Base-by-base conservation (phyloP, 2,113 vertebrate genomes). In the Pandion haliaetus region DNA sequence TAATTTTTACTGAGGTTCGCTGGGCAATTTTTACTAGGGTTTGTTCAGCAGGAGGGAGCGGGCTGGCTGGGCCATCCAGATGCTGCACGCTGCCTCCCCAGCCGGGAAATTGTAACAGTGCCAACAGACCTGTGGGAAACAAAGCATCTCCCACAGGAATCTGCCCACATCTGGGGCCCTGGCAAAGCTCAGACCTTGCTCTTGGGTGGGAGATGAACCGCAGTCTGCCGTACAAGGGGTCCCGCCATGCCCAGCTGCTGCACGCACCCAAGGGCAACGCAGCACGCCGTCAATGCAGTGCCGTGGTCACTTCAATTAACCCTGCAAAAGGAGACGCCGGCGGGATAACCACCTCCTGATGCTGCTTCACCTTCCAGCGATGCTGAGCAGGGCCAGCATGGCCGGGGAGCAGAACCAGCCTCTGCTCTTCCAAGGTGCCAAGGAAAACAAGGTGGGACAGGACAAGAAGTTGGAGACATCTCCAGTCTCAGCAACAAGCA, bases 211-310 rank as follows among this genome's bases (percentile, higher is more conserved):
- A n/a, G 17, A 36, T 12, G 47, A 20, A 31, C 45, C 8, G 1
- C 38, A 23, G 29, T 4, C 12, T 21, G 23, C 28, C 1, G 0
- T 7, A 3, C 0, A 1, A 29, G 40, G 47, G 54, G 26, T 49
- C 44, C 38, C 4, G 1, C 57, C 31, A 1, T 3, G 14, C 23
- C 44, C 4, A 8, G 38, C 47, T 17, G 66, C 63, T 12, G 32
- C 36, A 28, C 23, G 4, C 8, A 2, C 63, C 72, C 9, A 2
- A n/a, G 2, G 15, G 44, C 11, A 8, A 16, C 0, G 14, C 63
- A 7, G 20, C 29, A 7, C 4, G 13, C 7, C 4, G 1, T 3
- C 2, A 2, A 29, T 5, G 28, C 32, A 4, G 25, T 4, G 28
- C 44, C 17, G 1, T 0, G 20, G 29, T 16, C 31, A 2, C 36